Evolutionary conservation across 2,888 invertebrate genomes (phyloP).

Genomic region (Synanthedon tipuliformis): DNA sequence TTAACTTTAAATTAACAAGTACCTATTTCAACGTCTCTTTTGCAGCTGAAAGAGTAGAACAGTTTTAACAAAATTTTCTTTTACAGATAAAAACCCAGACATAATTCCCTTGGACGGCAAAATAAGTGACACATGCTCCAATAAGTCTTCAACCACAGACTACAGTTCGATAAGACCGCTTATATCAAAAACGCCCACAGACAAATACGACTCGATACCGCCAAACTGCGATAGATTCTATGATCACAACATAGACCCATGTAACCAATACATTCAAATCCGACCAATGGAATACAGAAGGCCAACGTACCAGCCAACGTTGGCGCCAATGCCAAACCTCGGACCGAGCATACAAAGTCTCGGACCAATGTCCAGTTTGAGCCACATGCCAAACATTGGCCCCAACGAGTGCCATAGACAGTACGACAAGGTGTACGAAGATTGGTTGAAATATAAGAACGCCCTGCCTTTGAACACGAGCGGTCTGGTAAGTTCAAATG

Average conservation of each 20-base stretch:
- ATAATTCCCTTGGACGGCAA: conserved; percentile 62
- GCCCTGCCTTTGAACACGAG: conserved; percentile 56
- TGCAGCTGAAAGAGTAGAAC: too few species aligned
- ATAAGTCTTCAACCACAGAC: conserved; percentile 57
- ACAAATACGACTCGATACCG: conserved; percentile 43
- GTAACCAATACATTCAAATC: conserved; percentile 55
- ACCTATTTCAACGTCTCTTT: too few species aligned
- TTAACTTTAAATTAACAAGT: too few species aligned
- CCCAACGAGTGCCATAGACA: conserved; percentile 44
- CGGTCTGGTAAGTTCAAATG: conserved; percentile 44
- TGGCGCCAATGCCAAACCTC: conserved; percentile 34
- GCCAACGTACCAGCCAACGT: conserved; percentile 26
- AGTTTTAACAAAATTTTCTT: background rate
- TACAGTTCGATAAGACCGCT: conserved; percentile 55
- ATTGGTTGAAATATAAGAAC: conserved; percentile 69
- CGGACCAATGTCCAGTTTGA: conserved; percentile 31
- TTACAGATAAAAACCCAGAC: conserved; percentile 62
- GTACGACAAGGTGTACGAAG: conserved; percentile 61
- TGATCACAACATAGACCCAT: conserved; percentile 46
- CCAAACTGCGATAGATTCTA: conserved; percentile 40
- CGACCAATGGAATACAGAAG: conserved; percentile 48
- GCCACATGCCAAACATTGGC: conserved; percentile 30
- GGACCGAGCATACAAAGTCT: conserved; percentile 38
- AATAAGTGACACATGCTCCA: conserved; percentile 58
- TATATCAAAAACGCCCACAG: conserved; percentile 42